Evolutionary conservation across 2,797 vertebrate species (phyloP), one percentile per base, ranked within the genome.

Genomic region (Tolypeutes matacus): DNA sequence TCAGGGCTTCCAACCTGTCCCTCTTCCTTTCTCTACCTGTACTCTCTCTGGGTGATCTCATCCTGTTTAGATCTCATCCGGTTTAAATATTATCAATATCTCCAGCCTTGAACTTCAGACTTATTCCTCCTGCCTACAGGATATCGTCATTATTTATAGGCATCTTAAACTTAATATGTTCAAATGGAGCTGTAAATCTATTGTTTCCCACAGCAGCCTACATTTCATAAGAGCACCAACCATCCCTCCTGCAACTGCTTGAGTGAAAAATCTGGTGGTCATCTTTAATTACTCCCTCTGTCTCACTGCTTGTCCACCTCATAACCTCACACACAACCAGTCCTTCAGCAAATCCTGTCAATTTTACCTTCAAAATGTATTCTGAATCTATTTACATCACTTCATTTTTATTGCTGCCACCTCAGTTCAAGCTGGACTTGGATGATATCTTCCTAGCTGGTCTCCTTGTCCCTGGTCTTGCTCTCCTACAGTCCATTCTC

Each of bases 21-120:
- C 25, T 87, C 17, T 64, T 89, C 2, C n/a, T 82, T 82, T 95
- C 73, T 60, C 73, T 86, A 70, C 72, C 87, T 89, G 34, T 27
- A 46, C 12, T 82, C 69, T 81, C 42, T 76, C 27, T 77, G 56
- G 56, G 34, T 92, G 76, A 83, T 51, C 62, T 60, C 53, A 70
- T 90, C 23, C 34, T 86, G 23, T 62, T 31, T 58, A 18, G n/a
- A n/a, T n/a, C n/a, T n/a, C n/a, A 4, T 92, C n/a, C n/a, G 93
- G 51, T 92, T 82, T 86, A 82, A 76, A 42, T 73, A 73, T 62
- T 86, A 20, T 60, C 60, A 73, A 20, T 87, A 20, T 82, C 62
- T 92, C 13, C 15, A 56, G 85, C 39, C 29, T 39, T 95, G 75
- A 77, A 46, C 64, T 89, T 95, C 36, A 75, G 2, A 93, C 81